Evolutionary conservation across 2,113 vertebrate species (phyloP).

Genomic region (Eulacestoma nigropectus): DNA sequence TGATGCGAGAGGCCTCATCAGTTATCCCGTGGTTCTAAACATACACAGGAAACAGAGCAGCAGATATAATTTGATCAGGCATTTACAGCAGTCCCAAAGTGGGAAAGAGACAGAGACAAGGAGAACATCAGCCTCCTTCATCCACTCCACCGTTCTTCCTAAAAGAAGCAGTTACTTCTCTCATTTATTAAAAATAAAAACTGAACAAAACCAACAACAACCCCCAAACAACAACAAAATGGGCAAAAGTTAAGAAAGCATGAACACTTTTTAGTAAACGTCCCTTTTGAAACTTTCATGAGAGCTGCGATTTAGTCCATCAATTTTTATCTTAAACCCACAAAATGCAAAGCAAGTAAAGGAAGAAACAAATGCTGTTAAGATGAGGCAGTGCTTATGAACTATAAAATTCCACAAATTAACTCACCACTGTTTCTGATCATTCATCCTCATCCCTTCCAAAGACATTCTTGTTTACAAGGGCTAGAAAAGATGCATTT

Average conservation of each 20-base stretch:
- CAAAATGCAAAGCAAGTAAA: neutral
- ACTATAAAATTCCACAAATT: neutral
- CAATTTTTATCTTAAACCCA: neutral
- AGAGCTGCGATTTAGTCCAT: neutral
- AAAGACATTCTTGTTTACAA: neutral
- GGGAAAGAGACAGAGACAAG: neutral
- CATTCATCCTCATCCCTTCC: neutral
- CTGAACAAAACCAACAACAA: neutral
- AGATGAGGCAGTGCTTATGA: neutral
- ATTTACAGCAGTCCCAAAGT: neutral
- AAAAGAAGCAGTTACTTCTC: neutral
- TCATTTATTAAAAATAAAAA: neutral
- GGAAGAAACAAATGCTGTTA: neutral
- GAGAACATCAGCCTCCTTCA: neutral
- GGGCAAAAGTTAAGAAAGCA: neutral
- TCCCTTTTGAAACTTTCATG: neutral
- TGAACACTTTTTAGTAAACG: neutral
- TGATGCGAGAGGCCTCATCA: neutral
- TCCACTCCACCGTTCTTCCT: neutral
- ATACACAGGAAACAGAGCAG: neutral
- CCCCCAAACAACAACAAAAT: rapidly evolving
- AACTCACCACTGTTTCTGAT: neutral
- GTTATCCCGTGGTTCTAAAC: neutral
- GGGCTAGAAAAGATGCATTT: neutral
- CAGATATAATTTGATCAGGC: neutral